Evolutionary conservation across 2,888 invertebrate genomes (phyloP).

Genomic region (Clitarchus hookeri): DNA sequence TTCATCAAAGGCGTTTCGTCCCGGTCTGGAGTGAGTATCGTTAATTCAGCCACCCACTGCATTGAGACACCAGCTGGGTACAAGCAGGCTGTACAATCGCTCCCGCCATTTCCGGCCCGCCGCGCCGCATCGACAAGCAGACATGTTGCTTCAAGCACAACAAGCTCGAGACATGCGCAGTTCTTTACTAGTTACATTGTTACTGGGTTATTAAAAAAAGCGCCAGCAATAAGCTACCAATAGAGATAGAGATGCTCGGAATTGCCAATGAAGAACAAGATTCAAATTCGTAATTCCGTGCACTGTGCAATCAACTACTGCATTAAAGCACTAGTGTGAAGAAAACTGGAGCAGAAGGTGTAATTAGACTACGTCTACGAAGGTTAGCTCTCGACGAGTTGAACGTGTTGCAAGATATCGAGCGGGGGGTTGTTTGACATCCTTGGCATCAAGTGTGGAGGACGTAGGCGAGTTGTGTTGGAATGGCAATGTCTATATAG

Average conservation of each 20-base stretch:
- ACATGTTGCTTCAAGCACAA: not conserved
- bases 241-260: not conserved
- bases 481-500: conserved; percentile 14
- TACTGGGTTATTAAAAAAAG: too few species aligned
- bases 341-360: not conserved
- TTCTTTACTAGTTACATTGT: not conserved
- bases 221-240: not conserved
- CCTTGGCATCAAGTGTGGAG: conserved; percentile 33
- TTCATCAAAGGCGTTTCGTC: too few species aligned
- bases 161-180: not conserved
- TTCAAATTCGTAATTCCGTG: not conserved
- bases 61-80: not conserved
- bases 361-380: not conserved
- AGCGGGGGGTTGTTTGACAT: conserved; percentile 33
- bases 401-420: not conserved
- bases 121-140: not conserved
- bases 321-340: not conserved
- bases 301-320: not conserved
- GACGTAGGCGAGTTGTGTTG: not conserved
- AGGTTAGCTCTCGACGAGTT: not conserved
- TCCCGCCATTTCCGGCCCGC: not conserved
- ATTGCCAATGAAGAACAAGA: not conserved
- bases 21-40: not conserved
- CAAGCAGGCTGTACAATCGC: not conserved
- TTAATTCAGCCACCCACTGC: not conserved